Percentiles rank a stretch among this genome's conserved stretches.
Evolutionary conservation across 64 coral and sea anemone genomes (phyloP).

Genomic region (Anthopleura sola): DNA sequence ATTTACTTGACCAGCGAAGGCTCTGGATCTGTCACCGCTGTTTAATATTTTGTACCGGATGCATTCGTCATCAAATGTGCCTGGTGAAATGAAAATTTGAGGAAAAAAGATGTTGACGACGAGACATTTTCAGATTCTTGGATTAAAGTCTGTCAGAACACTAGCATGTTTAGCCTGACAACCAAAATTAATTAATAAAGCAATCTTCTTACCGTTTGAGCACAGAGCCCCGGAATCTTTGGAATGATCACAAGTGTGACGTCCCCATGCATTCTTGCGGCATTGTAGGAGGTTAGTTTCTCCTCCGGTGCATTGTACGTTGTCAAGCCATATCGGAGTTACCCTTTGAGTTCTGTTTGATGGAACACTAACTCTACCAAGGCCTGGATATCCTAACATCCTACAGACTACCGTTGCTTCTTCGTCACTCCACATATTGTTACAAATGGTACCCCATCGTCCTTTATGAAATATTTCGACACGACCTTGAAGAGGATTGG

Average conservation of each 20-base stretch:
- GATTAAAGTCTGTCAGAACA: too few species aligned
- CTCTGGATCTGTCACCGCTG: neutral
- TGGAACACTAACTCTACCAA: neutral
- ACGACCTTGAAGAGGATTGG: constrained; percentile 9
- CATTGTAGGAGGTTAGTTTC: neutral
- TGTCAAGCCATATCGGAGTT: constrained; percentile 1
- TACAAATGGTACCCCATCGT: constrained; percentile 14
- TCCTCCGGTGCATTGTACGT: neutral
- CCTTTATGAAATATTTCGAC: neutral
- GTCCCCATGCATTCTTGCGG: constrained; percentile 6
- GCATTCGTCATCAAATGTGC: constrained; percentile 7
- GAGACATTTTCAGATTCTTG: too few species aligned
- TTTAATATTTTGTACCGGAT: neutral
- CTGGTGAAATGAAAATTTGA: neutral
- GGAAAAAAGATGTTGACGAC: too few species aligned
- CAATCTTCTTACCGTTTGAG: neutral
- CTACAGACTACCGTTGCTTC: constrained; percentile 11
- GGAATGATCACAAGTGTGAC: neutral
- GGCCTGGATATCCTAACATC: neutral
- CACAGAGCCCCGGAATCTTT: neutral
- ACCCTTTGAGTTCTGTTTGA: neutral
- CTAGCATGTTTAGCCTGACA: too few species aligned
- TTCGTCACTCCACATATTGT: neutral
- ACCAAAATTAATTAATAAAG: too few species aligned
- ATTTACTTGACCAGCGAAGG: neutral